Base-by-base conservation (phyloP, 2,113 vertebrate genomes). In the Tyrannus savana region DNA sequence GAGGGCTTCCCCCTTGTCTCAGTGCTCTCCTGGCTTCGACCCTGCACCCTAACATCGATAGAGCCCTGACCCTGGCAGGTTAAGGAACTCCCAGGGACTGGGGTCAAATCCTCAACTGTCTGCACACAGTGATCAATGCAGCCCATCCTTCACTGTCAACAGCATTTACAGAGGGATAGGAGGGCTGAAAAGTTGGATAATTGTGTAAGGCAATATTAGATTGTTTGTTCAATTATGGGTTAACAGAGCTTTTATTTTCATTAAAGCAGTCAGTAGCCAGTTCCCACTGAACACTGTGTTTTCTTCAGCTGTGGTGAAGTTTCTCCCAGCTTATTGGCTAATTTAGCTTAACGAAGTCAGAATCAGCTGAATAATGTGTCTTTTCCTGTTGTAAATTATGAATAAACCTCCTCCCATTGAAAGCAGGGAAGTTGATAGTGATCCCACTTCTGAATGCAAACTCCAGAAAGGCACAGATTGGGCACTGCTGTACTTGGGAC, bases 41-140 rank as follows among this genome's bases (percentile, higher is more conserved):
- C 55, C 56, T 25, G 2, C 2, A 2, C 39, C 0, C 0, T 2
- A 1, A 3, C 1, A 0, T 6, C 12, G 11, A 1, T 0, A 7
- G 82, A 30, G 37, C 11, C 63, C 81, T 17, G 83, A 18, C 4
- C 55, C 56, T 12, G 1, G 23, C 7, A 15, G 69, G 39, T 18
- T 56, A 25, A 56, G 37, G 0, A 2, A 12, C 31, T 4, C 2
- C 25, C n/a, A 3, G 59, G 44, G 41, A 0, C 0, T 23, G 41
- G 50, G 30, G 15, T 2, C 49, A 58, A 2, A 14, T 18, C 10
- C 33, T 11, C 18, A 3, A 0, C n/a, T 3, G 60, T 19, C 37
- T 56, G 68, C 19, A 2, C 3, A 27, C 42, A 2, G 42, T 2
- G 50, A 4, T 23, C 50, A 2, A 3, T 7, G 3, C 3, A 46